Evolutionary conservation across 2,797 vertebrate species (phyloP), one percentile per base, ranked within the genome.

Genomic region (Lagorchestes hirsutus): DNA sequence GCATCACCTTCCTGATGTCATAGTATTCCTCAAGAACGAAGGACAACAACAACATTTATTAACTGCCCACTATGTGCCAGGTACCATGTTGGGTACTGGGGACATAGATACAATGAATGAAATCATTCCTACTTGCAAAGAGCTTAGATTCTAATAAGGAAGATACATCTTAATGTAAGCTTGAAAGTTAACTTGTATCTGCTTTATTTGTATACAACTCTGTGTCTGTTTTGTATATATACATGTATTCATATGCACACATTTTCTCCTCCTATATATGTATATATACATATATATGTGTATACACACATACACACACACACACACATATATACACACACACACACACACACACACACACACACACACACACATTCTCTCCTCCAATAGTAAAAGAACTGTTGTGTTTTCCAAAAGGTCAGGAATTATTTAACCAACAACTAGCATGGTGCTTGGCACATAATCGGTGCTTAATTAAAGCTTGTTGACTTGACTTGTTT

Each of bases 261-360:
- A 52, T 52, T 52, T 52, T 52, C 6, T 52, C 52, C 52, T 52
- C 52, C 52, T 52, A 12, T 31, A 34, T 62, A 58, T 59, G 10
- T 29, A 29, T 59, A 14, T 34, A 55, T 55, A 58, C 9, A 12
- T 31, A 12, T 31, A 34, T 62, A 13, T 34, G 3, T 16, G 2
- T 62, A 1, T 16, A 1, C 16, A n/a, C 34, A 4, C 8, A 8
- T 0, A 27, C 27, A 5, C 27, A 1, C 5, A 24, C 8, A 5
- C 1, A 27, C 27, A 9, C 3, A 10, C 10, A 9, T 57, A 8
- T 9, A 2, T 9, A 9, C 6, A 28, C 27, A 57, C 27, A 8
- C 27, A 1, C 27, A 2, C 5, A 24, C 5, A 24, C 24, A 57
- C 6, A 57, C 22, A 57, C 3, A 24, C 24, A 57, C 6, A 57